A percentile compares a stretch with the other conserved stretches of the same genome.
These are phyloP conservation scores for Blera fallax DNA, from an alignment of 2,888 invertebrate species.

Conservation along the genomic window DNA sequence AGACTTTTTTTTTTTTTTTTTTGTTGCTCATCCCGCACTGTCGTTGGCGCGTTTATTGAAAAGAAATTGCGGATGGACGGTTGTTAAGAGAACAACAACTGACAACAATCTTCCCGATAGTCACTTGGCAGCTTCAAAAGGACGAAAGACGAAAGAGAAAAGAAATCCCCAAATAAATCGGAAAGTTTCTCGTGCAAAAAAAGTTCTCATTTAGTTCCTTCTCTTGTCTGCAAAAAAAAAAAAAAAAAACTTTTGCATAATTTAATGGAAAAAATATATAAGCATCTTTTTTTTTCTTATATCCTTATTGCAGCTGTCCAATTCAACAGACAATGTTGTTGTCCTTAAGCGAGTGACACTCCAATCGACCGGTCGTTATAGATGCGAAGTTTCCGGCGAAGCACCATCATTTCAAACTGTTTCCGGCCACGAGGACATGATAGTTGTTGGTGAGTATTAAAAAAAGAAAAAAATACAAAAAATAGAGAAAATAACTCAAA, in stretches of 20 bases:
- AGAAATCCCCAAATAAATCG: slow-evolving; percentile 17
- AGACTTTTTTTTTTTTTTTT: not conserved
- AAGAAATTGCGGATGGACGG: slow-evolving; percentile 56
- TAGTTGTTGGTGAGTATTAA: slow-evolving; percentile 86
- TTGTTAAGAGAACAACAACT: slow-evolving; percentile 44
- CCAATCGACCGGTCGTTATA: slow-evolving; percentile 88
- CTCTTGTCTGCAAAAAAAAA: not conserved
- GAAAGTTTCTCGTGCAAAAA: slow-evolving; percentile 26
- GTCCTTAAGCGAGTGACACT: slow-evolving; percentile 86
- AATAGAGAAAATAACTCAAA: not conserved
- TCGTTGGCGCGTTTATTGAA: slow-evolving; percentile 53
- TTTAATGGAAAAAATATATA: slow-evolving; percentile 32
- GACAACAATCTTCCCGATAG: slow-evolving; percentile 31
- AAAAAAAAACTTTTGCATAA: slow-evolving; percentile 51
- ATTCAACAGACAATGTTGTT: slow-evolving; percentile 86
- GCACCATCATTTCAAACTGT: slow-evolving; percentile 90
- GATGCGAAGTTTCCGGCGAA: slow-evolving; percentile 91
- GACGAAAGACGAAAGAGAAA: not conserved
- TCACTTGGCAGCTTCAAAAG: slow-evolving; percentile 30
- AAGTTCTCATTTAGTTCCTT: slow-evolving; percentile 1
- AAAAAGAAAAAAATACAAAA: not conserved
- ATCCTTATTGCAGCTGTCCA: slow-evolving; percentile 83
- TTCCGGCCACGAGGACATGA: slow-evolving; percentile 88
- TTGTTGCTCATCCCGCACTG: not conserved
- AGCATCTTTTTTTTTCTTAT: not conserved